A percentile compares a stretch with the other conserved stretches of the same genome.
Conservation (phyloP, 2,113 vertebrate species). For the Lagopus muta region DNA sequence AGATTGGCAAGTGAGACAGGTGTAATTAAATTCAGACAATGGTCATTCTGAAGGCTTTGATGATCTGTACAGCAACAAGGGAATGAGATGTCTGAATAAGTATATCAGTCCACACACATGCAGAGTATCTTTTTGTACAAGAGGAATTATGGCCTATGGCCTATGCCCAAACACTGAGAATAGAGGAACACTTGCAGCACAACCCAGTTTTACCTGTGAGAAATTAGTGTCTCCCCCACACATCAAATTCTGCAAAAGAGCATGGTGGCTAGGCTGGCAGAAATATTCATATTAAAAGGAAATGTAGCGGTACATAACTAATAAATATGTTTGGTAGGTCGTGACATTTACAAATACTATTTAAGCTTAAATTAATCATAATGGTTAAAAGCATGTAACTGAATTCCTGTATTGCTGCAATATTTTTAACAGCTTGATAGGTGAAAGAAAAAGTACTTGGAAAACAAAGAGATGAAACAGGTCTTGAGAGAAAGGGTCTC, state of each 20-base stretch:
- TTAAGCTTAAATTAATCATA: neutral
- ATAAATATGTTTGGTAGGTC: neutral
- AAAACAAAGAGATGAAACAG: neutral
- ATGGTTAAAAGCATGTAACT: neutral
- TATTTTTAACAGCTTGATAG: neutral
- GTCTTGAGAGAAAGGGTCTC: neutral
- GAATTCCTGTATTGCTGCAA: neutral
- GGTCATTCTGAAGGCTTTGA: neutral
- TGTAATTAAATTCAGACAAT: neutral
- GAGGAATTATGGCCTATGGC: neutral
- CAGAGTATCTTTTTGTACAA: neutral
- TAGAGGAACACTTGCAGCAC: neutral
- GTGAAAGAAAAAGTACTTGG: neutral
- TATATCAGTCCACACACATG: neutral
- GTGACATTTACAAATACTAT: neutral
- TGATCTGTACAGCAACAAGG: neutral
- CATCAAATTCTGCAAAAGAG: neutral
- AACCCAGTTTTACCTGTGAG: neutral
- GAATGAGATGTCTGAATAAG: neutral
- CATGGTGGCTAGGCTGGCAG: neutral
- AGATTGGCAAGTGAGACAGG: neutral
- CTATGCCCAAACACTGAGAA: neutral
- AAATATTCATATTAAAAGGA: neutral
- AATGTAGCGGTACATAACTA: neutral
- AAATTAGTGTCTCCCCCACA: neutral